Evolutionary conservation across 2,797 vertebrate species (phyloP), one percentile per base, ranked within the genome.

Genomic region (Lacerta agilis): DNA sequence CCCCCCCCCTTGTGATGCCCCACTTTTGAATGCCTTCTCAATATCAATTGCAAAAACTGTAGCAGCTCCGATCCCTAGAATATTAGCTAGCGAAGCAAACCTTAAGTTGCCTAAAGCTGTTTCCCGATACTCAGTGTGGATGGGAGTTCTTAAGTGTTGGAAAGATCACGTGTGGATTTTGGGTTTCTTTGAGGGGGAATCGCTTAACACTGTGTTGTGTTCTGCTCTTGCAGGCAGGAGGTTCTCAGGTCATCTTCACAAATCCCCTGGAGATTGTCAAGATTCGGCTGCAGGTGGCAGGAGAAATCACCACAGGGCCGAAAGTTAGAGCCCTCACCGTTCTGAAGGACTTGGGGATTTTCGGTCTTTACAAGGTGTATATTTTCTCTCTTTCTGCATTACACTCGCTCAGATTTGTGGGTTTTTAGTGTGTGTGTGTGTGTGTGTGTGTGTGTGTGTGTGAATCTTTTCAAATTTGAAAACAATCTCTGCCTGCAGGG

Each of bases 231-330:
- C 95, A 99, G 99, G 99, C 99, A 86, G 99, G 99, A 92, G 98
- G 97, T 82, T 99, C 99, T 76, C 99, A 99, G 95, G 99, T 99
- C 92, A 99, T 99, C 94, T 99, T 99, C 91, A 99, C 99, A 88
- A 99, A 99, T 94, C 99, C 99, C 1, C 96, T 99, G 96, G 99
- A 99, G 97, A 99, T 99, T 33, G 99, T 99, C 78, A 99, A 99
- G 97, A 99, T 99, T 91, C 98, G 99, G 67, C 97, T 99, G 94
- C 99, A 99, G 96, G 99, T 99, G 78, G 99, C 99, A 3, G 99
- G 99, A 79, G 99, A 99, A 97, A 99, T 99, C 96, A 98, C 98
- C 85, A 99, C 99, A 0, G 99, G 99, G 71, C 98, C 99, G 87
- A 97, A 98, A 94, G 99, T 99, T 96, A 98, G 98, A 25, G 98